Conservation (phyloP, 2,113 vertebrate genomes). For the Nerophis ophidion region DNA sequence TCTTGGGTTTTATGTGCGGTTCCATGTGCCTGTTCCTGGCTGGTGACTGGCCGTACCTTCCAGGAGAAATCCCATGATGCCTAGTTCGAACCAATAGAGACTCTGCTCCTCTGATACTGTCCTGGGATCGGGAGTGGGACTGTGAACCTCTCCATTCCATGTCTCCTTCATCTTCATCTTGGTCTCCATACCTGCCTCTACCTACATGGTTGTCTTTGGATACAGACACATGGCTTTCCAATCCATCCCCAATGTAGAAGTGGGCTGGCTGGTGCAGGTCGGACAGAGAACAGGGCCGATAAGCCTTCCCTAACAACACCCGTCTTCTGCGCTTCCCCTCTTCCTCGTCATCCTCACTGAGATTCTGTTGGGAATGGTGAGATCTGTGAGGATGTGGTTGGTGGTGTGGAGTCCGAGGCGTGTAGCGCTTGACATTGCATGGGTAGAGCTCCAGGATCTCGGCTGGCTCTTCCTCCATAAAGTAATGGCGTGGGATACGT, state of each 20-base stretch:
- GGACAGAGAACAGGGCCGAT: conserved; percentile 71
- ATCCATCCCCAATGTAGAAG: conserved; percentile 74
- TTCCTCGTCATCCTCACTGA: conserved; percentile 77
- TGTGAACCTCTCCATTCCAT: conserved; percentile 53
- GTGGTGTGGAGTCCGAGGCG: conserved; percentile 51
- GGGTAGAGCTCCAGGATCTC: conserved; percentile 78
- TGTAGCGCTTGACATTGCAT: conserved; percentile 65
- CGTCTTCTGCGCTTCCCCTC: conserved; percentile 49
- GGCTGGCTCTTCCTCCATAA: conserved; percentile 62
- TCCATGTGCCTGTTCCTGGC: conserved; percentile 50
- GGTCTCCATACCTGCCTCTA: conserved; percentile 49
- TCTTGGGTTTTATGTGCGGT: conserved; percentile 67
- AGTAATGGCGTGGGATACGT: conserved; percentile 74
- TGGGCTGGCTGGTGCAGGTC: conserved; percentile 73
- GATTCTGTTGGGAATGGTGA: conserved; percentile 61
- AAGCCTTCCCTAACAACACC: conserved; percentile 41
- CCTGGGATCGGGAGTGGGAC: conserved; percentile 49
- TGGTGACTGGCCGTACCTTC: conserved; percentile 28
- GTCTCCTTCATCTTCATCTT: conserved; percentile 60
- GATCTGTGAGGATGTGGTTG: conserved; percentile 44
- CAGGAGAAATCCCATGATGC: conserved; percentile 37
- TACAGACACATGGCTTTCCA: conserved; percentile 52
- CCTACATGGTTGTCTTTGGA: conserved; percentile 52
- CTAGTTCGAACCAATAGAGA: conserved; percentile 34
- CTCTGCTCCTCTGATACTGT: conserved; percentile 56